Percentiles rank a stretch among this genome's conserved stretches.
Conservation (phyloP, 2,888 invertebrate genomes). For the Cabera pusaria region DNA sequence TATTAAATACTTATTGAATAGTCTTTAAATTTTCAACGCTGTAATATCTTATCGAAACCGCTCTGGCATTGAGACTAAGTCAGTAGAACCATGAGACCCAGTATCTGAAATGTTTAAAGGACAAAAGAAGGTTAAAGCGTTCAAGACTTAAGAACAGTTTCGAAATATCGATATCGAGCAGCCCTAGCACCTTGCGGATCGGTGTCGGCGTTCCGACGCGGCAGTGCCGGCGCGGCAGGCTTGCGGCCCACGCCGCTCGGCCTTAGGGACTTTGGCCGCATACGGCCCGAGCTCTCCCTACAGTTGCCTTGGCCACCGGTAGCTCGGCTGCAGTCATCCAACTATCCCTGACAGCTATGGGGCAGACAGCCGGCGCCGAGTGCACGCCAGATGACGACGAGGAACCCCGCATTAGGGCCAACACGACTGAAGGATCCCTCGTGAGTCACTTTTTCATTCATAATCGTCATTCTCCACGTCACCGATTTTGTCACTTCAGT, state of each 20-base stretch:
- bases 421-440: constrained; percentile 78
- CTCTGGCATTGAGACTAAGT: too few relatives aligned
- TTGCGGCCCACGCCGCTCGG: constrained; percentile 73
- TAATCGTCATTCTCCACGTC: too few relatives aligned
- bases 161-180: constrained; percentile 30
- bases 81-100: too few relatives aligned
- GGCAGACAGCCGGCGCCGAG: constrained; percentile 78
- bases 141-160: constrained; percentile 1
- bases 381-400: constrained; percentile 79
- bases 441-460: constrained; percentile 60
- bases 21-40: too few relatives aligned
- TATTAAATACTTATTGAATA: too few relatives aligned
- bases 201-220: constrained; percentile 42
- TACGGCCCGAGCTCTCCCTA: constrained; percentile 20
- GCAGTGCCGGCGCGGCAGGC: constrained; percentile 73
- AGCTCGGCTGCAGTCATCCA: too few relatives aligned
- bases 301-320: too few relatives aligned
- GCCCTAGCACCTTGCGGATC: constrained; percentile 41
- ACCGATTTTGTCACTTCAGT: too few relatives aligned
- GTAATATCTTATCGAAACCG: too few relatives aligned
- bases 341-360: constrained; percentile 78
- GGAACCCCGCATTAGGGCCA: constrained; percentile 77
- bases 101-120: too few relatives aligned
- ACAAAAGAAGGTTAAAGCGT: too few relatives aligned
- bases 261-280: constrained; percentile 42